These are phyloP conservation scores for Darevskia mixta DNA, from an alignment of 2,797 vertebrate genomes.

Conservation along the genomic window DNA sequence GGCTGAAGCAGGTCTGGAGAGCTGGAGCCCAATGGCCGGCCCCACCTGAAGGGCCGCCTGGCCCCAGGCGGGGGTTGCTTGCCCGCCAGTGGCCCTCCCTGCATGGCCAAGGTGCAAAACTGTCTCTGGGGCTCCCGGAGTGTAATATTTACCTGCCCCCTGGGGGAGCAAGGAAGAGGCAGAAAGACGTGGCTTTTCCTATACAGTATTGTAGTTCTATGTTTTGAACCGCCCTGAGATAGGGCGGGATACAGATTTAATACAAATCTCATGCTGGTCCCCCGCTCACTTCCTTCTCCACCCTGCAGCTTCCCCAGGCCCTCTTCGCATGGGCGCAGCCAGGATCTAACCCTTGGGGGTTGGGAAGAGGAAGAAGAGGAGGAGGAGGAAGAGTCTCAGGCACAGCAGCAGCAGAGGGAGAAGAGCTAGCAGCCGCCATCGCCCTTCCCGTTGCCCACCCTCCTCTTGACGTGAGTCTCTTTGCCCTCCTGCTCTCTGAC, in stretches of 20 bases:
- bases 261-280: too few species aligned
- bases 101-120: not conserved
- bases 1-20: too few species aligned
- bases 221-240: too few species aligned
- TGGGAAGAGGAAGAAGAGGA: not conserved
- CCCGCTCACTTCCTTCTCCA: not conserved
- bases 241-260: too few species aligned
- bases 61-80: not conserved
- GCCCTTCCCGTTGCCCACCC: not conserved
- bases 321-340: not conserved
- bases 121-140: not conserved
- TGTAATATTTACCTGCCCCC: not conserved
- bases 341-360: not conserved
- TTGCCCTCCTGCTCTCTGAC: not conserved
- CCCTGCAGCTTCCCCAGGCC: not conserved
- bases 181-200: too few species aligned
- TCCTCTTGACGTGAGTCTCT: not conserved
- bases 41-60: too few species aligned
- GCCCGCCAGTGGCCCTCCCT: not conserved
- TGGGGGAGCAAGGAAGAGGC: not conserved
- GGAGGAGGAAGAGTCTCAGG: not conserved
- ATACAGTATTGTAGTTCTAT: too few species aligned
- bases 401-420: not conserved
- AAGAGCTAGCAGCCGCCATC: not conserved
- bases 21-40: too few species aligned